Conservation (phyloP, 92 coral and sea anemone genomes). For the Siderastrea radians region DNA sequence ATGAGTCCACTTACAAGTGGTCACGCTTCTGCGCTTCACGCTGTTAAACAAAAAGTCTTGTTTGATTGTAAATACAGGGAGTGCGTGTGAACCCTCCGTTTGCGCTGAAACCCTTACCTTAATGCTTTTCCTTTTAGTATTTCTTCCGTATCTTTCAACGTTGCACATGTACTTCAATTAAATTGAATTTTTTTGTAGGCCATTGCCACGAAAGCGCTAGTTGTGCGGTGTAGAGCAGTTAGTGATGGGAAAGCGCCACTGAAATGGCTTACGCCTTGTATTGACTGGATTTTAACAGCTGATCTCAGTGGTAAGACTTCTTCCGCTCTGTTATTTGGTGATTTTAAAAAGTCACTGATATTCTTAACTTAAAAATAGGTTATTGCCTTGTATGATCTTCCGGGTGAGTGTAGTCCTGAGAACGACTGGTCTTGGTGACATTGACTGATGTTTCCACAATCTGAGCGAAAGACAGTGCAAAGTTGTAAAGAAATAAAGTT, state of each 20-base stretch:
- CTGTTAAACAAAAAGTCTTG: no score
- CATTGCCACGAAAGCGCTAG: slow-evolving; percentile 40
- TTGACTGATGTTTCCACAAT: no score
- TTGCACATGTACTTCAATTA: neutral
- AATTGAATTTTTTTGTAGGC: slow-evolving; percentile 11
- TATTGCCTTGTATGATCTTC: neutral
- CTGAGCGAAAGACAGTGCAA: no score
- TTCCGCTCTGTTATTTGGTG: no score
- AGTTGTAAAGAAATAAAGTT: neutral
- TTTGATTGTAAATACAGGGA: no score
- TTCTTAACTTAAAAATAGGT: neutral
- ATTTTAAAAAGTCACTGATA: no score
- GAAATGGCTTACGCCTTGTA: slow-evolving; percentile 66
- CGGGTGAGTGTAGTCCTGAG: no score
- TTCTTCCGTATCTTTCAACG: neutral
- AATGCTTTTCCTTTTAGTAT: neutral
- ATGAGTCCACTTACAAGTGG: no score
- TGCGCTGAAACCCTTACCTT: no score
- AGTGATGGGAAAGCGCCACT: slow-evolving; percentile 46
- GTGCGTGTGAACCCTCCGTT: no score
- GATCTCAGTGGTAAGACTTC: slow-evolving; percentile 33
- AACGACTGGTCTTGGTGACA: no score
- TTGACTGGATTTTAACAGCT: slow-evolving; percentile 49
- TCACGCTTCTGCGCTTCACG: no score
- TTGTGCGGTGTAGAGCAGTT: slow-evolving; percentile 60